Percentiles rank a stretch among this genome's conserved stretches.
phyloP scores from a whole-genome alignment of 2,888 invertebrate genomes.

The Cheilosia soror region DNA sequence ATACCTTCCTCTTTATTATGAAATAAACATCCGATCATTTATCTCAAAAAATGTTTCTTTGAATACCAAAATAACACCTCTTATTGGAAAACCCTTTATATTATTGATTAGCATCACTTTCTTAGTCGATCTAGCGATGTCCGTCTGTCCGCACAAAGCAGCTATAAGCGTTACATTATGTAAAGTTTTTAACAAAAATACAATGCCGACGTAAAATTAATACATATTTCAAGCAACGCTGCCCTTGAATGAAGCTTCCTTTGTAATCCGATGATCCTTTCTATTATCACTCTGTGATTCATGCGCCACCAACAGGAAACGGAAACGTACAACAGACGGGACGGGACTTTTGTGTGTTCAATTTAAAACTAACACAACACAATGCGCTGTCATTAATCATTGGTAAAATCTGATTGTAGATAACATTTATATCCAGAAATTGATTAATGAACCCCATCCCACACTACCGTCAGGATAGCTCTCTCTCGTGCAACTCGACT shows the following conservation, averaged over 20 bases:
- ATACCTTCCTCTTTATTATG: no score
- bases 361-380: constrained; percentile 70
- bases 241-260: constrained; percentile 28
- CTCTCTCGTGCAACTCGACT: constrained; percentile 29
- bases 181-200: neutral
- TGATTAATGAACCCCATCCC: constrained; percentile 69
- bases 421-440: constrained; percentile 81
- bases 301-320: constrained; percentile 36
- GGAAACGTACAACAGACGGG: constrained; percentile 29
- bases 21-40: no score
- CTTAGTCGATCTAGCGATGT: no score
- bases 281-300: constrained; percentile 70
- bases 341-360: constrained; percentile 16
- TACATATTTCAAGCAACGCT: neutral
- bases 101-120: no score
- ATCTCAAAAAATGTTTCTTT: no score
- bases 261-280: constrained; percentile 73
- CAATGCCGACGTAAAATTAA: constrained; percentile 36
- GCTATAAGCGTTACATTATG: no score
- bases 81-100: no score
- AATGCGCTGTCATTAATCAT: constrained; percentile 73
- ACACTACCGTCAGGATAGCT: constrained; percentile 6
- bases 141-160: no score
- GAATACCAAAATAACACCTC: no score
- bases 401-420: constrained; percentile 79